A percentile compares a stretch with the other conserved stretches of the same genome.
Evolutionary conservation across 2,797 vertebrate genomes (phyloP).

Genomic region (Chaunax sp.): DNA sequence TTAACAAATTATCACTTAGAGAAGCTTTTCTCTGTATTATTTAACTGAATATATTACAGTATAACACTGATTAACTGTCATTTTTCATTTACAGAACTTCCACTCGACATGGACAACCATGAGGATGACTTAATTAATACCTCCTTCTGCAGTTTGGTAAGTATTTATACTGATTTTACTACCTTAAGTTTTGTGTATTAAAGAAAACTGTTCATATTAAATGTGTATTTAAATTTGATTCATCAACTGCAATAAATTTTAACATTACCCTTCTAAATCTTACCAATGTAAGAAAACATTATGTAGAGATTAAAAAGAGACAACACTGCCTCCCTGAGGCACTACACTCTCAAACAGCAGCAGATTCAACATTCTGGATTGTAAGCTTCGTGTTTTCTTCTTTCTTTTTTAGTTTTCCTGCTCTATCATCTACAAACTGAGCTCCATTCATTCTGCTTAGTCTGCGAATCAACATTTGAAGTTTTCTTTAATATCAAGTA

Average conservation of each 20-base stretch:
- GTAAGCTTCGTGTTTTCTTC: background rate
- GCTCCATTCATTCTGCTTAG: too few relatives aligned
- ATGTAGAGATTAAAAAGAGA: background rate
- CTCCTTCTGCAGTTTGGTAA: background rate
- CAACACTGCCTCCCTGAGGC: conserved; percentile 32
- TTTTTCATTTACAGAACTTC: background rate
- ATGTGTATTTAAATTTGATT: too few relatives aligned
- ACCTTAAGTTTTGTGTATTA: too few relatives aligned
- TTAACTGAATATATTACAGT: too few relatives aligned
- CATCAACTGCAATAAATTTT: background rate
- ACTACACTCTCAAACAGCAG: background rate
- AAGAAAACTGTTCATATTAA: too few relatives aligned
- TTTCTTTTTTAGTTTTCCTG: background rate
- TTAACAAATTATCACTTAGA: too few relatives aligned
- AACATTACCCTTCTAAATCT: background rate
- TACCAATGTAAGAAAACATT: background rate
- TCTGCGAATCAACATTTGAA: too few relatives aligned
- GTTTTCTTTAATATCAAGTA: too few relatives aligned
- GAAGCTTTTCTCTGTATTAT: too few relatives aligned
- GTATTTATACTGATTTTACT: background rate
- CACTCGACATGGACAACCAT: background rate
- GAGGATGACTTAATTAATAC: background rate
- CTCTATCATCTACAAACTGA: too few relatives aligned
- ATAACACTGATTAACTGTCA: background rate
- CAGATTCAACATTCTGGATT: background rate